Evolutionary conservation across 1,140 invertebrate species (phyloP), one percentile per base, ranked within the genome.

Genomic region (Mycetomoellerius zeteki): DNA sequence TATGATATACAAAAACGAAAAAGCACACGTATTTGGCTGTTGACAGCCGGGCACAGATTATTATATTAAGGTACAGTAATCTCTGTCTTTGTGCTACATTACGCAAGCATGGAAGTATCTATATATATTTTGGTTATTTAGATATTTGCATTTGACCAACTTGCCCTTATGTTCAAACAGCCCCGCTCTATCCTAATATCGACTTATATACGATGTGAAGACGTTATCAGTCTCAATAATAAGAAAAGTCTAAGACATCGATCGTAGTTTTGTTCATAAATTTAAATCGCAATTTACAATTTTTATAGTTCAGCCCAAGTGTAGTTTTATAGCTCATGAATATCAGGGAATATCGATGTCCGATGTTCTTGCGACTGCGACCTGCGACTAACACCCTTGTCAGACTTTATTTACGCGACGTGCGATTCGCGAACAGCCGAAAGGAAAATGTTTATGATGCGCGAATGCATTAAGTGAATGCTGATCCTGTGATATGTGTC

Each of bases 361-460:
- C 30, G 30, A 47, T 60, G 54, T 60, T 24, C 37, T 62, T 47
- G 16, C 47, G 21, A 81, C 76, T 75, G 12, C 73, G 27, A 73
- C n/a, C 76, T 75, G 12, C 73, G 14, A 73, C 37, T 47, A 67
- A 52, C 8, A 24, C 43, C n/a, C 67, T 73, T 60, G 37, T 84
- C 33, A 75, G 14, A 84, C n/a, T 50, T 84, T 73, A 84, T 84
- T 75, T 84, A 84, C 24, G 27, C 72, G 80, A 75, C 24, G 24
- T 27, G 10, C 43, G n/a, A 24, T 27, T 3, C 27, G 33, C n/a
- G 16, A 24, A 47, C 10, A 21, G 12, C 33, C 37, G 54, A 62
- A 84, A 75, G 67, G 69, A 73, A 75, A 75, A 84, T 75, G 69
- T 84, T 84, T 84, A 60, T 73, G 69, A 84, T 24, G 69, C 67